Evolutionary conservation across 2,888 invertebrate genomes (phyloP).

Genomic region (Hylaea fasciaria): DNA sequence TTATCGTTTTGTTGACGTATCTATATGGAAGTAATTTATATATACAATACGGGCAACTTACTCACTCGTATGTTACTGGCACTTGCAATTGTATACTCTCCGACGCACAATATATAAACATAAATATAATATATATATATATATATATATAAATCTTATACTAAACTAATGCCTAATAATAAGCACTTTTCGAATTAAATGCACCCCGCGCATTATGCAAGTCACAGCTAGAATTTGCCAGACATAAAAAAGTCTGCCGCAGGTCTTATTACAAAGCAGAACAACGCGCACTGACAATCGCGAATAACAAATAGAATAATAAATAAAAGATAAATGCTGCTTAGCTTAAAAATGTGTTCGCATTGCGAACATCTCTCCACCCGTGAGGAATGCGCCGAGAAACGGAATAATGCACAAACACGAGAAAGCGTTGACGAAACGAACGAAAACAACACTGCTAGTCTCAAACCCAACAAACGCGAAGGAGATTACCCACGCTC

Average conservation of each 20-base stretch:
- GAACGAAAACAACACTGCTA: constrained; percentile 71
- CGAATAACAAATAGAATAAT: constrained; percentile 57
- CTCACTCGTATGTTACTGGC: no score
- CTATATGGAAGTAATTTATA: no score
- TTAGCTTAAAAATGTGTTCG: constrained; percentile 73
- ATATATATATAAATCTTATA: no score
- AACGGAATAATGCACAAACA: constrained; percentile 71
- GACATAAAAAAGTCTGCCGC: not conserved
- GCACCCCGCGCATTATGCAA: no score
- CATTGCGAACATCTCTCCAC: constrained; percentile 69
- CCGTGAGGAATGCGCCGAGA: constrained; percentile 63
- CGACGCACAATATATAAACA: no score
- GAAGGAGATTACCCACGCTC: constrained; percentile 83
- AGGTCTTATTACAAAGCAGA: constrained; percentile 20
- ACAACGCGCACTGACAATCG: constrained; percentile 46
- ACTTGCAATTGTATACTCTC: no score
- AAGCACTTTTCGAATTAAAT: no score
- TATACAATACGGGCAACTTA: no score
- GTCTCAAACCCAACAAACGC: constrained; percentile 80
- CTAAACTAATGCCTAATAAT: no score
- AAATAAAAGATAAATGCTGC: constrained; percentile 58
- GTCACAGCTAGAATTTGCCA: not conserved
- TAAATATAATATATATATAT: no score
- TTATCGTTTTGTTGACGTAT: constrained; percentile 10
- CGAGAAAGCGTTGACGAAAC: constrained; percentile 71